Evolutionary conservation across 2,113 vertebrate genomes (phyloP).

Genomic region (Eidolon helvum): DNA sequence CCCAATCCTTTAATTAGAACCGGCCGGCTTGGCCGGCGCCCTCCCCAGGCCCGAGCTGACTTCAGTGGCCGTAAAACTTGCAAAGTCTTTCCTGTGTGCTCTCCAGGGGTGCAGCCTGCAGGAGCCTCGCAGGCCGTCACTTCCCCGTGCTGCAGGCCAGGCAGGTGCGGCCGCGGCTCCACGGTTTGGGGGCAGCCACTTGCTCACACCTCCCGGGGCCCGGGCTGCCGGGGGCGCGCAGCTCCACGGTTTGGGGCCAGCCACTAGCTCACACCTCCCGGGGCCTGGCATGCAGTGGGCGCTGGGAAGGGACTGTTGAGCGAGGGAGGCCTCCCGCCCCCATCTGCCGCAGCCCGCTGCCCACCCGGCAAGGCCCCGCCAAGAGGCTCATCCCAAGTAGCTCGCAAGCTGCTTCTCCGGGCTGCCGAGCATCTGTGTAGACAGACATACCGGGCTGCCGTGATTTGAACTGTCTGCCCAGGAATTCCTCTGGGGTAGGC

Average conservation of each 20-base stretch:
- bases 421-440: background rate
- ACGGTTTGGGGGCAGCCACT: fast-evolving
- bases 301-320: background rate
- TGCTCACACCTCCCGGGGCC: background rate
- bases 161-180: constrained; percentile 27
- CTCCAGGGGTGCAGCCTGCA: background rate
- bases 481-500: background rate
- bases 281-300: background rate
- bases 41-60: background rate
- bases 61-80: constrained; percentile 51
- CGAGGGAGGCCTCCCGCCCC: background rate
- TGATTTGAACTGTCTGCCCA: background rate
- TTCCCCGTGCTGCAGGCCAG: background rate
- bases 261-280: background rate
- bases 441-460: fast-evolving
- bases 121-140: background rate
- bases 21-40: background rate
- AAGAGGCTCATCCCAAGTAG: fast-evolving
- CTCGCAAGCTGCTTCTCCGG: background rate
- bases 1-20: constrained; percentile 78
- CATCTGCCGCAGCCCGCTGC: background rate
- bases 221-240: fast-evolving
- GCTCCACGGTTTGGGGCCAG: background rate
- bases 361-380: fast-evolving
- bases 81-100: constrained; percentile 41